Conservation (phyloP, 2,888 invertebrate genomes). For the Nephrotoma appendiculata region DNA sequence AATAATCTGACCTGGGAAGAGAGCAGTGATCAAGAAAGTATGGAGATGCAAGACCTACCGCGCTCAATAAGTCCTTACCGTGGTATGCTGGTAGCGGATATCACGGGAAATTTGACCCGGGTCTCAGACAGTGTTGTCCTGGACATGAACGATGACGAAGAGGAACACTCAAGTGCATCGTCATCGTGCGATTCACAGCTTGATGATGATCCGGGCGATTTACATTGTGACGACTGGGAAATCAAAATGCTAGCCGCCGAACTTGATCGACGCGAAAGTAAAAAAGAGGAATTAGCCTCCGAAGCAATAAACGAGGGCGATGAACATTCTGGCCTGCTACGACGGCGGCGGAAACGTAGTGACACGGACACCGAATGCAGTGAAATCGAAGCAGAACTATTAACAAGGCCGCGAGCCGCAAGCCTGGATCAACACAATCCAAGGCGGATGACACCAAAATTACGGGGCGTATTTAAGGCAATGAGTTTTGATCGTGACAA, state of each 20-base stretch:
- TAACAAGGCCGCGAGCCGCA: conserved; percentile 25
- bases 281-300: conserved; percentile 18
- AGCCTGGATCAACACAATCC: conserved; percentile 31
- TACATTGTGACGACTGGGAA: conserved; percentile 52
- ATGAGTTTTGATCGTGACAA: conserved; percentile 33
- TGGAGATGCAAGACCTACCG: conserved; percentile 38
- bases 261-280: conserved; percentile 42
- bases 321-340: conserved; percentile 13
- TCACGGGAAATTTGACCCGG: conserved; percentile 33
- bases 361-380: conserved; percentile 29
- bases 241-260: conserved; percentile 64
- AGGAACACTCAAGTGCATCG: conserved; percentile 25
- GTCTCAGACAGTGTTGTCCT: conserved; percentile 30
- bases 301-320: conserved; percentile 7
- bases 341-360: conserved; percentile 26
- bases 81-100: conserved; percentile 22
- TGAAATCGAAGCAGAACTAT: conserved; percentile 23
- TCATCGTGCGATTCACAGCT: conserved; percentile 24
- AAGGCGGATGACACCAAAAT: conserved; percentile 14
- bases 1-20: conserved; percentile 50
- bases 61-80: conserved; percentile 30
- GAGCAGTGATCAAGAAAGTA: conserved; percentile 51
- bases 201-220: conserved; percentile 14
- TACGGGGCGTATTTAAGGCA: conserved; percentile 26
- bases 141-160: conserved; percentile 27